Evolutionary conservation across 2,797 vertebrate genomes (phyloP), one percentile per base, ranked within the genome.

Genomic region (Discoglossus pictus): DNA sequence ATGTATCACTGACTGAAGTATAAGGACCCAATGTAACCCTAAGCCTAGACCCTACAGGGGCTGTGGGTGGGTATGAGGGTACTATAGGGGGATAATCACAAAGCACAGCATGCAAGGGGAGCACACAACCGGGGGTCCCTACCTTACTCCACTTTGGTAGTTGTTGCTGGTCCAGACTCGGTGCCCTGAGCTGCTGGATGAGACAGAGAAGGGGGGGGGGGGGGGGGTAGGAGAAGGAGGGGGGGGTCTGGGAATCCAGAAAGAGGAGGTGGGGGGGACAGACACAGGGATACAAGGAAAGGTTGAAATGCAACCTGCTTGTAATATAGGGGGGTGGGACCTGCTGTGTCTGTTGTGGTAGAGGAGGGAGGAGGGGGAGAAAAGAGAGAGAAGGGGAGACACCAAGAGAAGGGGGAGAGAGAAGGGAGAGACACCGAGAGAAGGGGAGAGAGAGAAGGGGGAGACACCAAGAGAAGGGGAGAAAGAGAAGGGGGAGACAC

Each of bases 301-400:
- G 59, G 46, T 60, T 52, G 21, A 11, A 54, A 53, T 25, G 23
- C 75, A 73, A 72, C 71, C 82, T 81, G 81, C 89, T 89, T 67
- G 73, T 80, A 78, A 79, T 84, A 73, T 21, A 44, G 39, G 58
- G 56, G 50, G 36, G 44, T 59, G 54, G 55, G 36, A 25, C 15
- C 20, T 55, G 34, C 52, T 15, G 17, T 34, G 64, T 17, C 63
- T 65, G 63, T 44, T 51, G 38, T 65, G 54, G 44, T 47, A 43
- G 36, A 50, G 63, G 85, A 80, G 81, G 82, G 83, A 85, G 85
- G 80, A 67, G 79, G 75, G 80, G 81, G 76, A 53, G 73, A 80
- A 46, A 56, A 54, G 68, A 23, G 66, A 34, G 67, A 44, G 58
- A 42, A 46, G 47, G 47, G n/a, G 11, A 16, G 8, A 25, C 8